Conservation (phyloP, 2,888 invertebrate species). For the Nomada hirtipes region DNA sequence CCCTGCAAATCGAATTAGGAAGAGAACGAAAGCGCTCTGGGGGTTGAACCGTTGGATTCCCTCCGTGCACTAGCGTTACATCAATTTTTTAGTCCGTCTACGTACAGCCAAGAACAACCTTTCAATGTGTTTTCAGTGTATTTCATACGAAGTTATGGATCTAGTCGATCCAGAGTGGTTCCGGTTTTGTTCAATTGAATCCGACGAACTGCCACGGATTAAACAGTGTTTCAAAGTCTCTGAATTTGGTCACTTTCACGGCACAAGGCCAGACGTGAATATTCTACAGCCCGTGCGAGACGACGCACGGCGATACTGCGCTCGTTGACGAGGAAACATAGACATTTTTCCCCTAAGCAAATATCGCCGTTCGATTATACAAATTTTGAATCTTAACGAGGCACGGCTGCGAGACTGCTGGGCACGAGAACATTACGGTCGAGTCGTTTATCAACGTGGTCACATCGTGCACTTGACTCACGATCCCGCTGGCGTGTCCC, state of each 20-base stretch:
- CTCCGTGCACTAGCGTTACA: background rate
- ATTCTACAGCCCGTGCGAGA: background rate
- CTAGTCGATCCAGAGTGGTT: background rate
- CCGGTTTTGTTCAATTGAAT: background rate
- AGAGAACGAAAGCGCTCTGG: background rate
- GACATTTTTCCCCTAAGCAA: slow-evolving; percentile 31
- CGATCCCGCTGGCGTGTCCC: slow-evolving; percentile 55
- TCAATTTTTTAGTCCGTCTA: background rate
- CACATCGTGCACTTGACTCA: slow-evolving; percentile 63
- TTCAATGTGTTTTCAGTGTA: background rate
- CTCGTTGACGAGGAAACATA: slow-evolving; percentile 25
- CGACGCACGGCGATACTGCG: slow-evolving; percentile 16
- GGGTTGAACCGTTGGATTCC: background rate
- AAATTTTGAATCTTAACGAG: slow-evolving; percentile 63
- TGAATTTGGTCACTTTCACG: background rate
- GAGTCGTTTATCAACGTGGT: slow-evolving; percentile 61
- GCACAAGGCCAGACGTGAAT: background rate
- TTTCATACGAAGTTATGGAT: background rate
- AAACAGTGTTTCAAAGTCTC: too few species aligned
- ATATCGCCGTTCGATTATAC: slow-evolving; percentile 53
- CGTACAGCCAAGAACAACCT: background rate
- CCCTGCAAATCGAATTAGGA: background rate
- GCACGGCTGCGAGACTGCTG: slow-evolving; percentile 12
- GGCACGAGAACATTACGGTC: slow-evolving; percentile 53
- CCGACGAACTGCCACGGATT: background rate